Base-by-base conservation (phyloP, 2,113 vertebrate species). In the Vanacampus margaritifer region DNA sequence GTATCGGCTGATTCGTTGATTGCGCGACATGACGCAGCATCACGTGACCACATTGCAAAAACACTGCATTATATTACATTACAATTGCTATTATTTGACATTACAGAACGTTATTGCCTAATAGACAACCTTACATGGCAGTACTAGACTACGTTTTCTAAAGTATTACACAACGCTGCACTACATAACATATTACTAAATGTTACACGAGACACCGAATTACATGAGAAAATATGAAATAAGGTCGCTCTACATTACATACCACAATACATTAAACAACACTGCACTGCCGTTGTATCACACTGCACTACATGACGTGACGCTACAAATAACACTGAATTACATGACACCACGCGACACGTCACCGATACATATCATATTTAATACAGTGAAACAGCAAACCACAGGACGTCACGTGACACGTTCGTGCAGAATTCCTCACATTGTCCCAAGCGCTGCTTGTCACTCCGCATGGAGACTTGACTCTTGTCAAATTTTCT, bases 401-500 rank as follows among this genome's bases (percentile, higher is more conserved):
- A 45, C 13, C 3, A 16, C 50, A 12, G 21, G 10, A 24, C 37
- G 39, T 36, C 6, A 19, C 21, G 4, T 35, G 24, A n/a, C 21
- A 37, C 73, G 76, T 76, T 80, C 81, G 81, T 85, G 79, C 73
- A 53, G 71, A 77, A 76, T 81, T 72, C 75, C 74, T 71, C 83
- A 83, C 79, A 61, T 71, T 71, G 84, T 86, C 86, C 87, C 70
- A 75, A 80, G 80, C 84, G 88, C 81, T 85, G 79, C 82, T 82
- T 84, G 82, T 91, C 86, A 81, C 84, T 89, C 89, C 86, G 84
- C 89, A 90, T 90, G 89, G 89, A 89, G 87, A 86, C 82, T 86
- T 85, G 86, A 76, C 87, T 90, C 86, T 53, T 90, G 66, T 92
- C 88, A 90, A 82, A 84, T 79, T 91, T 93, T 92, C 90, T 90